Percentiles rank a stretch among this genome's conserved stretches.
Conservation (phyloP, 2,888 invertebrate species). For the Thera obeliscata region DNA sequence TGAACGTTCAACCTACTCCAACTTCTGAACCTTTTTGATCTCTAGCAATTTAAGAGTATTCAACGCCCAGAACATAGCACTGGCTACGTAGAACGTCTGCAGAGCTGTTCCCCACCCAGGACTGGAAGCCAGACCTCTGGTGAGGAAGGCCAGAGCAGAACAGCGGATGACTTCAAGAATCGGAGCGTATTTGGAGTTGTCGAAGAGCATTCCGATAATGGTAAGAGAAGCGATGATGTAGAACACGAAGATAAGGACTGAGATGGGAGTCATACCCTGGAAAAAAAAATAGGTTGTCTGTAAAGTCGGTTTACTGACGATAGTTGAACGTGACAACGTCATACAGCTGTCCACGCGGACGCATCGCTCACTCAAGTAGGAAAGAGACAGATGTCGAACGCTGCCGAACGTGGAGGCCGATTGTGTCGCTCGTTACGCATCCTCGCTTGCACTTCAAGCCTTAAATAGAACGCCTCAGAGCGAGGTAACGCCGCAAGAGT, state of each 20-base stretch:
- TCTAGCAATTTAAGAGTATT: constrained; percentile 84
- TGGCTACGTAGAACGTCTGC: constrained; percentile 84
- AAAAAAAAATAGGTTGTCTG: constrained; percentile 49
- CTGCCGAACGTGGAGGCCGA: no score
- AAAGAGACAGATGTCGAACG: no score
- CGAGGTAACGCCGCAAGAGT: no score
- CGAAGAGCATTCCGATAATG: constrained; percentile 89
- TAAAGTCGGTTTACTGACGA: no score
- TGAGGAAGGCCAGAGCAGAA: constrained; percentile 82
- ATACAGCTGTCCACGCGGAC: no score
- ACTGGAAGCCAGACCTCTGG: constrained; percentile 68
- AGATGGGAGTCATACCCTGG: constrained; percentile 86
- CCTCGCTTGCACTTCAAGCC: no score
- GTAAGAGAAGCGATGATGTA: constrained; percentile 88
- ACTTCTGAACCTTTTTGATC: constrained; percentile 71
- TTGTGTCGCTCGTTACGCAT: no score
- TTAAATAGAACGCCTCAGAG: no score
- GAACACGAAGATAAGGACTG: constrained; percentile 83
- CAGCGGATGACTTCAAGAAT: constrained; percentile 87
- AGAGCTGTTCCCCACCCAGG: constrained; percentile 69
- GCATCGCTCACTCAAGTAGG: no score
- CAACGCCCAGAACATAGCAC: constrained; percentile 87
- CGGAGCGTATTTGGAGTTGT: constrained; percentile 86
- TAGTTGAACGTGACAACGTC: no score
- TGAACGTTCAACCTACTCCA: constrained; percentile 46